phyloP scores from a whole-genome alignment of 2,888 invertebrate genomes.

The Diaperis boleti region DNA sequence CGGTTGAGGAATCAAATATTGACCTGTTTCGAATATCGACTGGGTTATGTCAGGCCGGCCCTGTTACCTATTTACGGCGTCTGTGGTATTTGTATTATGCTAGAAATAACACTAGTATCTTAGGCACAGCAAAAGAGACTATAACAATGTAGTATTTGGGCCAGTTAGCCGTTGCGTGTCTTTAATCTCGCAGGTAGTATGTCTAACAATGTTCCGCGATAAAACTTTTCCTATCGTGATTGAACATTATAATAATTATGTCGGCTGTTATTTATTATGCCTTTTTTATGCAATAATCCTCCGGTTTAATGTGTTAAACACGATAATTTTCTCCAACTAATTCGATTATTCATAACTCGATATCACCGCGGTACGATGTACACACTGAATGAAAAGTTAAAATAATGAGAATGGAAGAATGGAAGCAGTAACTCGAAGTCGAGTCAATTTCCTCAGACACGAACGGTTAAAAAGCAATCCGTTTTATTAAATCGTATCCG shows the following conservation, averaged over 20 bases:
- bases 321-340: constrained; percentile 23
- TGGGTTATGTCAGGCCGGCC: constrained; percentile 24
- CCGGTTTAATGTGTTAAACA: constrained; percentile 28
- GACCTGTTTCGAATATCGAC: constrained; percentile 34
- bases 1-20: constrained; percentile 36
- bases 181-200: constrained; percentile 38
- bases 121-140: constrained; percentile 21
- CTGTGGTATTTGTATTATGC: constrained; percentile 34
- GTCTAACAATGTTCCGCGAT: constrained; percentile 42
- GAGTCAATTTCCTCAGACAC: constrained; percentile 36
- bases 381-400: constrained; percentile 7
- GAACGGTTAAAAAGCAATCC: constrained; percentile 34
- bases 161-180: constrained; percentile 34
- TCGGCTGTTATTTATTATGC: constrained; percentile 38
- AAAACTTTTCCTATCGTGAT: constrained; percentile 41
- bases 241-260: constrained; percentile 41
- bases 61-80: constrained; percentile 32
- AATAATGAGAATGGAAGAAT: constrained; percentile 26
- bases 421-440: constrained; percentile 26
- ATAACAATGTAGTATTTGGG: constrained; percentile 33
- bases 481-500: constrained; percentile 33
- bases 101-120: constrained; percentile 20
- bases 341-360: constrained; percentile 24
- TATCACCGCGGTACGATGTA: constrained; percentile 4
- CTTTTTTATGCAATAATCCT: constrained; percentile 31